These are phyloP conservation scores for Catocala nupta DNA, from an alignment of 2,888 invertebrate species.

Conservation along the genomic window DNA sequence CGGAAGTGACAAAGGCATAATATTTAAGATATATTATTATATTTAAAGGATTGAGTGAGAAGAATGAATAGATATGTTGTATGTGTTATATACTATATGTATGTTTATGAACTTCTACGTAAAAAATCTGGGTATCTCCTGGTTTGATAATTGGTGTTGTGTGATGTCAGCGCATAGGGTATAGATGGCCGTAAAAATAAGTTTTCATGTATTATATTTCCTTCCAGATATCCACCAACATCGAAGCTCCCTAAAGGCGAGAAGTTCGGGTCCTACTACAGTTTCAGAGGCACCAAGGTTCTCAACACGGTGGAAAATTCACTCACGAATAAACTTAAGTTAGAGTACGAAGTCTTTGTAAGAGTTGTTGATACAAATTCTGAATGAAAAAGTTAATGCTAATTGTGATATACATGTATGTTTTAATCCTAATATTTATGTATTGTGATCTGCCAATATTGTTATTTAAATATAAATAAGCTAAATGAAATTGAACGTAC, in stretches of 20 bases:
- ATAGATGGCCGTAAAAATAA: no score
- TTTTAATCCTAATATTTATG: constrained; percentile 43
- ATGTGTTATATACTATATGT: no score
- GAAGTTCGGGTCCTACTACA: constrained; percentile 75
- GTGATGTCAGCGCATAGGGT: no score
- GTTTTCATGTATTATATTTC: constrained; percentile 6
- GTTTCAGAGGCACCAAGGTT: constrained; percentile 75
- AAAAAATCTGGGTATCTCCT: no score
- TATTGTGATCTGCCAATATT: constrained; percentile 20
- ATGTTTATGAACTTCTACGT: no score
- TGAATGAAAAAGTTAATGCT: constrained; percentile 47
- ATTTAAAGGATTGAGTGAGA: no score
- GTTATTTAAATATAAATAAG: constrained; percentile 28
- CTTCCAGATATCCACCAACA: constrained; percentile 74
- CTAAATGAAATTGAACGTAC: constrained; percentile 15
- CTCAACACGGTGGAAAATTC: constrained; percentile 64
- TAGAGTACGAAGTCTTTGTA: constrained; percentile 81
- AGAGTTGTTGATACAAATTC: constrained; percentile 67
- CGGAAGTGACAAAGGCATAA: no score
- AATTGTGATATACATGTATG: constrained; percentile 15
- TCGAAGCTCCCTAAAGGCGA: constrained; percentile 66
- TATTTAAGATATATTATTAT: no score
- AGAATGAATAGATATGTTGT: no score
- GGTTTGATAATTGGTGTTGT: no score
- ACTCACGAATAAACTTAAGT: constrained; percentile 70